Evolutionary conservation across 2,888 invertebrate species (phyloP).

Genomic region (Agrochola lota): DNA sequence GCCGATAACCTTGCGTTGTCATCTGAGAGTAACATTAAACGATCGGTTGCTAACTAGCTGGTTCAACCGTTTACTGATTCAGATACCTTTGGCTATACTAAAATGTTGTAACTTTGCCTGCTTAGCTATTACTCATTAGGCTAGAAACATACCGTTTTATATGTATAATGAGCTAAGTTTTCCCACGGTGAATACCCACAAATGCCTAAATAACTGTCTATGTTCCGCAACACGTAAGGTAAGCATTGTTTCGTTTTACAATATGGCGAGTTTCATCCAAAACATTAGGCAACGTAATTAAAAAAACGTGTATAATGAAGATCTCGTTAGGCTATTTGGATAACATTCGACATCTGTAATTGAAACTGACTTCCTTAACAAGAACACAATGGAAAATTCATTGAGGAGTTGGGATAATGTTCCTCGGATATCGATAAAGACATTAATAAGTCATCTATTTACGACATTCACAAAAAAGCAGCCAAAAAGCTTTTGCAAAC

Average conservation of each 20-base stretch:
- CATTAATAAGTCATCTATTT: constrained; percentile 8
- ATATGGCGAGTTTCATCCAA: constrained; percentile 51
- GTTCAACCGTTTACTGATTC: constrained; percentile 35
- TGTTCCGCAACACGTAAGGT: constrained; percentile 48
- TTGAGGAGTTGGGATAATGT: background rate
- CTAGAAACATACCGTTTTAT: constrained; percentile 54
- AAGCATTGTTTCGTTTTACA: constrained; percentile 57
- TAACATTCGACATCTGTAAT: constrained; percentile 12
- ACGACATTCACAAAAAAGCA: background rate
- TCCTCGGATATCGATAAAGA: background rate
- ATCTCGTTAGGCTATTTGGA: constrained; percentile 24
- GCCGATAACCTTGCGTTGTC: constrained; percentile 61
- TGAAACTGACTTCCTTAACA: background rate
- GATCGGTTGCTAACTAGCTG: constrained; percentile 44
- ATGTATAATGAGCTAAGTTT: constrained; percentile 55
- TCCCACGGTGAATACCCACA: constrained; percentile 64
- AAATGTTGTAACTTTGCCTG: constrained; percentile 43
- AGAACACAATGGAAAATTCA: background rate
- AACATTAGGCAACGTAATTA: constrained; percentile 35
- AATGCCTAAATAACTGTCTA: constrained; percentile 61
- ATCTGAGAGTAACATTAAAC: constrained; percentile 42
- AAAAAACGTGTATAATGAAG: constrained; percentile 22
- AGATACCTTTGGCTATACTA: constrained; percentile 25
- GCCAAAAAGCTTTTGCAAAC: constrained; percentile 1
- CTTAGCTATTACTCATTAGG: constrained; percentile 58